Percentiles rank a stretch among this genome's conserved stretches.
phyloP scores from a whole-genome alignment of 2,888 invertebrate genomes.

The Pseudeuparius sepicola region DNA sequence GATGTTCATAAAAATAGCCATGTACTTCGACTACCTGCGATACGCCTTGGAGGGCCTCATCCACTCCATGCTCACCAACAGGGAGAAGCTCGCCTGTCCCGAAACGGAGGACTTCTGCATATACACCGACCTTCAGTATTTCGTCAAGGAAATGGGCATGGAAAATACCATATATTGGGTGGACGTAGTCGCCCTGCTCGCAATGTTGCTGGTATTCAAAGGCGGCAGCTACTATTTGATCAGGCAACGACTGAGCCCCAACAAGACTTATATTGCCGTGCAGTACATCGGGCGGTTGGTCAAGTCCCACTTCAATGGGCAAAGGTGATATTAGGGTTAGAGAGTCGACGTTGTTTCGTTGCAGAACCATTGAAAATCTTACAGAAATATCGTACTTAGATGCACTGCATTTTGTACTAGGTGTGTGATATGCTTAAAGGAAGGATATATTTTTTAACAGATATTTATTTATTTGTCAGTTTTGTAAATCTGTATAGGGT shows the following conservation, averaged over 20 bases:
- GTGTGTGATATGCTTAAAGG: too few relatives aligned
- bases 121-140: constrained; percentile 61
- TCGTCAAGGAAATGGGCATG: constrained; percentile 68
- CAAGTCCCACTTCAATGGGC: constrained; percentile 48
- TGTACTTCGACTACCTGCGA: constrained; percentile 70
- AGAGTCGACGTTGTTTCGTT: too few relatives aligned
- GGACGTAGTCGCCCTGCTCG: constrained; percentile 52
- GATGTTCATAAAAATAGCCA: constrained; percentile 66
- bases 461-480: too few relatives aligned
- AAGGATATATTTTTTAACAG: too few relatives aligned
- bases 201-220: constrained; percentile 55
- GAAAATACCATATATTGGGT: constrained; percentile 57
- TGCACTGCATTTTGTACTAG: too few relatives aligned
- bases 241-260: constrained; percentile 59
- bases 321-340: too few relatives aligned
- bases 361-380: too few relatives aligned
- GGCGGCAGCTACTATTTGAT: constrained; percentile 60
- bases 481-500: too few relatives aligned
- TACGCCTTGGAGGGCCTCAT: constrained; percentile 48
- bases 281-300: constrained; percentile 61
- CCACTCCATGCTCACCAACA: constrained; percentile 64
- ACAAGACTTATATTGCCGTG: constrained; percentile 59
- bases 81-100: constrained; percentile 67
- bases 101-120: constrained; percentile 61
- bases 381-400: too few relatives aligned